Conservation (phyloP, 2,888 invertebrate species). For the Megaustenia siamemsis region DNA sequence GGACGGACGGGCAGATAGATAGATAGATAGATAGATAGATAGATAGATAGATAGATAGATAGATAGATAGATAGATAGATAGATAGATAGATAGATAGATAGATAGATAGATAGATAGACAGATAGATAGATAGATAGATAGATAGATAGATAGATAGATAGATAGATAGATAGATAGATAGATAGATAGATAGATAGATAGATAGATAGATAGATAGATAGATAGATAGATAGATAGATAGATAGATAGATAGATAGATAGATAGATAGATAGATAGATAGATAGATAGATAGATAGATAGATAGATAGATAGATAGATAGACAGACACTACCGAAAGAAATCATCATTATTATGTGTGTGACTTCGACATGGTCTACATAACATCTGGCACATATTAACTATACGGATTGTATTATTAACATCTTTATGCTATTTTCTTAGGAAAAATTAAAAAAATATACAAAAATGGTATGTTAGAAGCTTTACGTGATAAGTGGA, state of each 20-base stretch:
- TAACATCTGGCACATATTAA: too few species aligned
- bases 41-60: constrained; percentile 8
- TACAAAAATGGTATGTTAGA: too few species aligned
- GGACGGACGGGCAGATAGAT: too few species aligned
- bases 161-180: background rate
- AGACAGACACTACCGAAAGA: too few species aligned
- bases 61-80: constrained; percentile 25
- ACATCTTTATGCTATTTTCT: too few species aligned
- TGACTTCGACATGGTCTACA: too few species aligned
- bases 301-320: too few species aligned
- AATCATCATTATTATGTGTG: too few species aligned
- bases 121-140: constrained; percentile 13
- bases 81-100: constrained; percentile 25
- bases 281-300: background rate
- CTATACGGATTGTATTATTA: too few species aligned
- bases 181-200: background rate
- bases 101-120: constrained; percentile 21
- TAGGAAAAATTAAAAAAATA: too few species aligned
- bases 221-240: background rate
- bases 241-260: background rate
- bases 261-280: background rate
- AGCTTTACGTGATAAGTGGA: too few species aligned
- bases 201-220: background rate
- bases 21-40: constrained; percentile 25
- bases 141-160: background rate